Percentiles rank a stretch among this genome's conserved stretches.
Evolutionary conservation across 2,797 vertebrate genomes (phyloP).

Genomic region (Apogon hyalosoma): DNA sequence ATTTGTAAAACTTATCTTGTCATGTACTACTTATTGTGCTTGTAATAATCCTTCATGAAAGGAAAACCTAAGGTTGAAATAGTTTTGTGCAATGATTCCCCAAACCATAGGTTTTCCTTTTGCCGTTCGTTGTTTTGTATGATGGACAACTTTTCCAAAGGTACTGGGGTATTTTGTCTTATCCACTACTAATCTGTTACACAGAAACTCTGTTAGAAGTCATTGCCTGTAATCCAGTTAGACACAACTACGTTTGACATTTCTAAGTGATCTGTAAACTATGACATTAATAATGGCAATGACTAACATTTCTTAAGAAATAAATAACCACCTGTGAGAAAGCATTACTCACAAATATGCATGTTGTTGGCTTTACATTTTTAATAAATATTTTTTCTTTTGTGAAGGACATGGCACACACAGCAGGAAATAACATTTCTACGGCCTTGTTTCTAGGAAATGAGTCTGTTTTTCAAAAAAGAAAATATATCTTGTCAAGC

Average conservation of each 20-base stretch:
- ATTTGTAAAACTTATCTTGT: no score
- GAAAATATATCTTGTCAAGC: no score
- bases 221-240: conserved; percentile 80
- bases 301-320: conserved; percentile 62
- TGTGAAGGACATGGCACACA: no score
- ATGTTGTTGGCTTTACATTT: conserved; percentile 3
- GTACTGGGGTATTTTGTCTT: conserved; percentile 35
- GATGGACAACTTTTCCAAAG: conserved; percentile 21
- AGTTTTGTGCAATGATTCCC: background rate
- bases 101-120: conserved; percentile 4
- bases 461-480: no score
- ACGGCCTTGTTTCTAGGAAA: no score
- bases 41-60: background rate
- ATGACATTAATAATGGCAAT: conserved; percentile 73
- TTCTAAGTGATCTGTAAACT: conserved; percentile 78
- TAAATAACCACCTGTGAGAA: conserved; percentile 66
- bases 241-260: conserved; percentile 73
- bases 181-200: conserved; percentile 56
- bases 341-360: conserved; percentile 57
- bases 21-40: no score
- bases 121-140: conserved; percentile 16
- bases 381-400: no score
- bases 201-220: conserved; percentile 67
- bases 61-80: background rate
- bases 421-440: no score